Base-by-base conservation (phyloP, 2,888 invertebrate genomes). In the Dione juno region DNA sequence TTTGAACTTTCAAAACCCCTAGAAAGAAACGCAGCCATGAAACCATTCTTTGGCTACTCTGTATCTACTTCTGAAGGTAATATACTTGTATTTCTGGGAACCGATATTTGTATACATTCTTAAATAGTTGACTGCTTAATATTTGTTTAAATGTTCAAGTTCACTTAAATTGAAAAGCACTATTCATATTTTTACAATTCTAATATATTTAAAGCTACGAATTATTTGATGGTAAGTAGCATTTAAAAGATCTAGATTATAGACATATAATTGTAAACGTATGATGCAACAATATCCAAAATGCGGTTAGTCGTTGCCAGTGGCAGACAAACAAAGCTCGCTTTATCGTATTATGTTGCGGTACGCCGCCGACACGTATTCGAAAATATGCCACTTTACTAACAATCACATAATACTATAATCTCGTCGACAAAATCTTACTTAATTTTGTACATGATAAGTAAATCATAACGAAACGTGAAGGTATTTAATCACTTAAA, bases 41-140 rank as follows among this genome's bases (percentile, higher is more conserved):
- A 71, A 61, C 82, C 82, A n/a, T 81, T 83, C 73, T 83, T 83
- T 37, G 83, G 83, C n/a, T 77, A 82, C 59, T 82, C 83, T 0
- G 77, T 82, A 8, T 82, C 82, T 6, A 81, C 79, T 16, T 80
- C 83, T 21, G 81, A 82, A 79, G 83, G 83, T 83, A 78, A 72
- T 21, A 21, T 19, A 19, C 28, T 28, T 28, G 28, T 28, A 3
- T 28, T 28, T 28, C 28, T n/a, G n/a, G n/a, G n/a, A n/a, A n/a
- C n/a, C n/a, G n/a, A n/a, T n/a, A n/a, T n/a, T 37, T 21, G 3
- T 3, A 21, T 1, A 13, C 9, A 35, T 1, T 8, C n/a, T 21
- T 16, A 54, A n/a, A 48, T 16, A 11, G 16, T 19, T 48, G 10
- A 43, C 3, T 43, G 43, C 13, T 43, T 43, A 11, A 14, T n/a